A percentile compares a stretch with the other conserved stretches of the same genome.
These are phyloP conservation scores for Pteria penguin DNA, from an alignment of 2,888 invertebrate species.

Conservation along the genomic window DNA sequence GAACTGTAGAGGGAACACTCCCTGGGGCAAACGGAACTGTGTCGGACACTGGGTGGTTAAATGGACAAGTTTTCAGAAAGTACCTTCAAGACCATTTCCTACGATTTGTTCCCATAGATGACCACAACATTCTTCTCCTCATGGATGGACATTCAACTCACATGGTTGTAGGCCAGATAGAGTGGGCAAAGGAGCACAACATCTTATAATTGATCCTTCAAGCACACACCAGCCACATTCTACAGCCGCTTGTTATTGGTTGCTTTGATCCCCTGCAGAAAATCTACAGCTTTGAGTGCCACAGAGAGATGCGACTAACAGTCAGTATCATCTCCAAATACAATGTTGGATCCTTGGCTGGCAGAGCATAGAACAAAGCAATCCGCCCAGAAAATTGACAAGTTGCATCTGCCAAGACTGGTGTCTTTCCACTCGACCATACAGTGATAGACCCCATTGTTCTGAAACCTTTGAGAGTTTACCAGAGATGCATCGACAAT, in stretches of 20 bases:
- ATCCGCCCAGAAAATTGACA: conserved; percentile 26
- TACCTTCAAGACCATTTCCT: too few species aligned
- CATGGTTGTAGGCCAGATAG: conserved; percentile 26
- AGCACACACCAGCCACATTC: conserved; percentile 32
- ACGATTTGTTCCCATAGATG: too few species aligned
- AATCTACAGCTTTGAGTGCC: conserved; percentile 26
- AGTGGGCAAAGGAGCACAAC: conserved; percentile 32
- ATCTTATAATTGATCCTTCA: conserved; percentile 42
- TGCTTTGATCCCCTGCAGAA: conserved; percentile 32
- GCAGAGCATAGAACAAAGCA: conserved; percentile 25
- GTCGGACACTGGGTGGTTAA: too few species aligned
- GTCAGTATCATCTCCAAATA: conserved; percentile 23
- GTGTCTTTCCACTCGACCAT: too few species aligned
- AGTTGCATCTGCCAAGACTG: conserved; percentile 26
- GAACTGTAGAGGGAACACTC: too few species aligned
- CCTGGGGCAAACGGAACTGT: too few species aligned
- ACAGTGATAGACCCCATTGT: too few species aligned
- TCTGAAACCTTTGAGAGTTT: too few species aligned
- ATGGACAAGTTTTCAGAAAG: too few species aligned
- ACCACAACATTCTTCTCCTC: conserved; percentile 3
- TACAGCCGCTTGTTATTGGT: conserved; percentile 37
- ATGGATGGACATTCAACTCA: conserved; percentile 45
- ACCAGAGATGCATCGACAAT: too few species aligned
- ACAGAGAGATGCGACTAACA: conserved; percentile 19
- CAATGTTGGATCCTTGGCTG: conserved; percentile 24